Percentiles rank a stretch among this genome's conserved stretches.
Evolutionary conservation across 2,113 vertebrate species (phyloP).

Genomic region (Ranitomeya variabilis): DNA sequence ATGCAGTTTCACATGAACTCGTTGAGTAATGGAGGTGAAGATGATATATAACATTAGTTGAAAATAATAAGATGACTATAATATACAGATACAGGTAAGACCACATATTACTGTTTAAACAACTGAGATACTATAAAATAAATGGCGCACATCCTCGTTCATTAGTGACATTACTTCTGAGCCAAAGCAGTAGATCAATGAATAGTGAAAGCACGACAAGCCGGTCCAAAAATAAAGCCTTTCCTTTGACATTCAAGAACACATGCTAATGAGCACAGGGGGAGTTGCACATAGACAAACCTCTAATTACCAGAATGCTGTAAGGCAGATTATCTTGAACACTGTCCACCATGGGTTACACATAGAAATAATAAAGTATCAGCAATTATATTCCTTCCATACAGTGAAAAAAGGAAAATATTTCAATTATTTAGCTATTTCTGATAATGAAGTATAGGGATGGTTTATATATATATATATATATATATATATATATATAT

Average conservation of each 20-base stretch:
- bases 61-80: not conserved
- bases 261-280: conserved; percentile 37
- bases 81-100: not conserved
- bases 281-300: conserved; percentile 11
- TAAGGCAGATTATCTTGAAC: not conserved
- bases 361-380: not conserved
- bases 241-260: conserved; percentile 35
- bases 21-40: too few relatives aligned
- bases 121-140: not conserved
- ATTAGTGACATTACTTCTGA: not conserved
- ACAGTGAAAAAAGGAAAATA: not conserved
- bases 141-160: not conserved
- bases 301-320: conserved; percentile 5
- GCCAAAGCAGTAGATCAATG: not conserved
- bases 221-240: not conserved
- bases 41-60: too few relatives aligned
- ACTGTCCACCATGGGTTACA: too few relatives aligned
- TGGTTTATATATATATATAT: too few relatives aligned
- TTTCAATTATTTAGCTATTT: not conserved
- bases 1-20: too few relatives aligned
- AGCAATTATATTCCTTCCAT: not conserved
- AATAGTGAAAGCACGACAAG: not conserved
- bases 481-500: too few relatives aligned
- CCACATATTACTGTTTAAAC: not conserved
- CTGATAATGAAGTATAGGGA: not conserved